Evolutionary conservation across 2,113 vertebrate species (phyloP), one percentile per base, ranked within the genome.

Genomic region (Hippoglossus stenolepis): DNA sequence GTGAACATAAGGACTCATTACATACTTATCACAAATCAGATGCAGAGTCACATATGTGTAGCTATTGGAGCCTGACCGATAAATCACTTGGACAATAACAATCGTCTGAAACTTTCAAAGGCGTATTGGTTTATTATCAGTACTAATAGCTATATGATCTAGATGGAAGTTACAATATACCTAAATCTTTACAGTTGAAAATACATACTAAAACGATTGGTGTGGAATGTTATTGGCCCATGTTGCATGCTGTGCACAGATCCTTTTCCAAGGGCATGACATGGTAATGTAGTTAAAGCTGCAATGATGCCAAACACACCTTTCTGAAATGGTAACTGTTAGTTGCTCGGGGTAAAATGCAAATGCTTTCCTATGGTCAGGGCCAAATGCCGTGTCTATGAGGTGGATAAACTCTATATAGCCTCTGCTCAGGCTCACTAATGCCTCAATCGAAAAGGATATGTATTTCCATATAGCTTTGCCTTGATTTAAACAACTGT

Each of bases 401-500:
- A 21, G 23, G 45, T 17, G 0, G 45, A 47, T 47, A 47, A 51
- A 51, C 18, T 11, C 23, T 61, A 28, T 20, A 43, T 26, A 21
- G 75, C 57, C 20, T 65, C 14, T 24, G 6, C 45, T 4, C 23
- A 23, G 56, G 5, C 3, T 1, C 23, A 45, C 26, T 8, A 5
- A 31, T 15, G n/a, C 56, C 72, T 24, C 31, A 69, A 72, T 38
- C 3, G 12, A 67, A 65, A 24, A 51, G 21, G 21, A 77, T 38
- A 8, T 4, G 6, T 21, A 24, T 68, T 68, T 70, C 40, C 68
- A 63, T 66, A 69, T 40, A 49, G 45, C 35, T 54, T 43, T 66
- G 35, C 43, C 45, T 66, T 15, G 21, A 59, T 66, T 71, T 57
- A 40, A 53, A 64, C 49, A 61, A 51, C 59, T 58, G 65, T 59